Evolutionary conservation across 2,888 invertebrate species (phyloP).

Genomic region (Lithophane socia): DNA sequence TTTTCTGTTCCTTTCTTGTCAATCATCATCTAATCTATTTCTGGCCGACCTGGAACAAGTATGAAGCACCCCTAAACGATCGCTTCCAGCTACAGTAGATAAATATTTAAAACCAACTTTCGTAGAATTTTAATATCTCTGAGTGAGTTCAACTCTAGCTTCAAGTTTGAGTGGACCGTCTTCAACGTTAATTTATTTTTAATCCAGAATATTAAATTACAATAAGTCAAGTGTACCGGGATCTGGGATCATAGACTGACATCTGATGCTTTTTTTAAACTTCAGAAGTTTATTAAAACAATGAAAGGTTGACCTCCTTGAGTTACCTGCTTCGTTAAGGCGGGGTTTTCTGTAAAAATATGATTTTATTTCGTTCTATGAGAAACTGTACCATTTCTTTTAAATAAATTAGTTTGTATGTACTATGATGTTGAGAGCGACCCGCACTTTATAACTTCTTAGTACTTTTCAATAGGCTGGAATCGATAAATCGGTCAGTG

Average conservation of each 20-base stretch:
- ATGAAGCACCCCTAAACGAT: not conserved
- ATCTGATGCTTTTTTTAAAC: conserved; percentile 10
- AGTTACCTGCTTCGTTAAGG: not conserved
- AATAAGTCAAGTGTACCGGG: not conserved
- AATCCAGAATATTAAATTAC: conserved; percentile 34
- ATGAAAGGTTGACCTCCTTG: not conserved
- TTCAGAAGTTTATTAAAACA: conserved; percentile 13
- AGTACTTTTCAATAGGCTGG: too few relatives aligned
- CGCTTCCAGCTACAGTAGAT: not conserved
- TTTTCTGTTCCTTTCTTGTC: too few relatives aligned
- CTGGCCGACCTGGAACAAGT: too few relatives aligned
- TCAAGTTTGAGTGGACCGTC: conserved; percentile 15
- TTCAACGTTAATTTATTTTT: conserved; percentile 36
- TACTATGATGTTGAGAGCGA: too few relatives aligned
- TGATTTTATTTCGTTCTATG: not conserved
- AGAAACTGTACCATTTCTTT: too few relatives aligned
- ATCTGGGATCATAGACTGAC: not conserved
- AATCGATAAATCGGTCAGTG: too few relatives aligned
- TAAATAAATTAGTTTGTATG: too few relatives aligned
- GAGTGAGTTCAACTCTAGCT: conserved; percentile 14
- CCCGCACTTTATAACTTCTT: too few relatives aligned
- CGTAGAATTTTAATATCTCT: conserved; percentile 33
- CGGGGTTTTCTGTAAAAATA: not conserved
- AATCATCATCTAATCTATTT: too few relatives aligned
- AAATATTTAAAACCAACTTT: conserved; percentile 28